Evolutionary conservation across 2,113 vertebrate genomes (phyloP).

Genomic region (Caretta caretta): DNA sequence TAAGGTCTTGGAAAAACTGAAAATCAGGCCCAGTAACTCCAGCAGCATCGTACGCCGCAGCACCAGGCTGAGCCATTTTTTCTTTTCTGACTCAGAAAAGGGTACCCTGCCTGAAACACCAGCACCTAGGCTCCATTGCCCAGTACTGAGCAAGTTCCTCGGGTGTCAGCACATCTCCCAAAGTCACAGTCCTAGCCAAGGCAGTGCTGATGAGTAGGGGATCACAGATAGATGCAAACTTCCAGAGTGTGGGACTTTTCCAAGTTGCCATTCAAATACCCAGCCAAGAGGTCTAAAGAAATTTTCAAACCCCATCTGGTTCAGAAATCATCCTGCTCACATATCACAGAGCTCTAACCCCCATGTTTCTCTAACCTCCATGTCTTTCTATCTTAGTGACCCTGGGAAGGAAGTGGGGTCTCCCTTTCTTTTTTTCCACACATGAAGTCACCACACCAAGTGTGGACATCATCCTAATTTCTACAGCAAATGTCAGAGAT

Average conservation of each 20-base stretch:
- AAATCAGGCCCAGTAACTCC: slow-evolving; percentile 56
- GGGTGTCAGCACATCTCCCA: background rate
- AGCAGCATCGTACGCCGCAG: slow-evolving; percentile 3
- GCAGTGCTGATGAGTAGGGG: background rate
- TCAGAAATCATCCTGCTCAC: background rate
- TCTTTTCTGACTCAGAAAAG: background rate
- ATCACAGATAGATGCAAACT: background rate
- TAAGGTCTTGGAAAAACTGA: slow-evolving; percentile 50
- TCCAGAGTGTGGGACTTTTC: background rate
- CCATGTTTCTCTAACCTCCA: background rate
- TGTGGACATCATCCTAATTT: background rate
- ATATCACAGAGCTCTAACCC: background rate
- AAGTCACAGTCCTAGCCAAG: background rate
- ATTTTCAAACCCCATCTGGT: background rate
- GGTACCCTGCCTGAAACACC: background rate
- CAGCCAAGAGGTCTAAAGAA: background rate
- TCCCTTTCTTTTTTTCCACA: background rate
- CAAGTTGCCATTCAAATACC: background rate
- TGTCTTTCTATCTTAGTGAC: background rate
- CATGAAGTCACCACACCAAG: background rate
- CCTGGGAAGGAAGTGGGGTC: background rate
- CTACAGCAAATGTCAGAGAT: background rate
- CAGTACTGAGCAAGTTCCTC: background rate
- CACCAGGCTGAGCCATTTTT: slow-evolving; percentile 34
- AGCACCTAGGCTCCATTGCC: background rate